Percentiles rank a stretch among this genome's conserved stretches.
Conservation (phyloP, 1,140 invertebrate species). For the Drosophila ercepeae region DNA sequence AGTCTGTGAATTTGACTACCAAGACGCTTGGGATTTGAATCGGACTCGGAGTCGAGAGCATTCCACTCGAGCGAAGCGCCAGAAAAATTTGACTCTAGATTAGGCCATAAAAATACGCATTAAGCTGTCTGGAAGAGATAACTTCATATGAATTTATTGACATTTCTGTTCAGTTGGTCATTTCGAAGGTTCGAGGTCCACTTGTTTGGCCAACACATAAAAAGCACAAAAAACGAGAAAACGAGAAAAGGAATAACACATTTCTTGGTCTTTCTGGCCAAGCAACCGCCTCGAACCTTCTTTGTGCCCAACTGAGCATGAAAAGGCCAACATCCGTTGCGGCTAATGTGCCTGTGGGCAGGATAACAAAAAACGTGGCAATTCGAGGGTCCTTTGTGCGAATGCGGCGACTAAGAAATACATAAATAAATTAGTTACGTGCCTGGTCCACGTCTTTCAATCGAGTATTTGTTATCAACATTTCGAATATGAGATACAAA, state of each 20-base stretch:
- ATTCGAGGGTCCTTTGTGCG: constrained; percentile 54
- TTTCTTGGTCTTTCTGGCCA: constrained; percentile 12
- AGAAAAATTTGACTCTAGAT: constrained; percentile 75
- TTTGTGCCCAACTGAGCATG: constrained; percentile 61
- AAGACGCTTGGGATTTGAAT: constrained; percentile 42
- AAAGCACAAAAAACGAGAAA: neutral
- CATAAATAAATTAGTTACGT: constrained; percentile 81
- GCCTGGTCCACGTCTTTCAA: constrained; percentile 11
- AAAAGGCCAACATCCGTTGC: constrained; percentile 79
- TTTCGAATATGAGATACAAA: constrained; percentile 22
- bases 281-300: constrained; percentile 15
- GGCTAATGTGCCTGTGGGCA: constrained; percentile 75
- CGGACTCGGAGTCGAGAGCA: constrained; percentile 13
- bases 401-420: constrained; percentile 61
- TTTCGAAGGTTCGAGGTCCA: constrained; percentile 45
- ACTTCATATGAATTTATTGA: constrained; percentile 82
- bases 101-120: constrained; percentile 77
- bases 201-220: constrained; percentile 41
- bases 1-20: constrained; percentile 41
- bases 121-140: constrained; percentile 81
- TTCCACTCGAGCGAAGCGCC: constrained; percentile 34
- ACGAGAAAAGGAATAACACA: constrained; percentile 5
- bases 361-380: constrained; percentile 46
- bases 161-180: constrained; percentile 57
- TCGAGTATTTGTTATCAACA: constrained; percentile 21